Evolutionary conservation across 2,797 vertebrate genomes (phyloP).

Genomic region (Hippocampus kuda): DNA sequence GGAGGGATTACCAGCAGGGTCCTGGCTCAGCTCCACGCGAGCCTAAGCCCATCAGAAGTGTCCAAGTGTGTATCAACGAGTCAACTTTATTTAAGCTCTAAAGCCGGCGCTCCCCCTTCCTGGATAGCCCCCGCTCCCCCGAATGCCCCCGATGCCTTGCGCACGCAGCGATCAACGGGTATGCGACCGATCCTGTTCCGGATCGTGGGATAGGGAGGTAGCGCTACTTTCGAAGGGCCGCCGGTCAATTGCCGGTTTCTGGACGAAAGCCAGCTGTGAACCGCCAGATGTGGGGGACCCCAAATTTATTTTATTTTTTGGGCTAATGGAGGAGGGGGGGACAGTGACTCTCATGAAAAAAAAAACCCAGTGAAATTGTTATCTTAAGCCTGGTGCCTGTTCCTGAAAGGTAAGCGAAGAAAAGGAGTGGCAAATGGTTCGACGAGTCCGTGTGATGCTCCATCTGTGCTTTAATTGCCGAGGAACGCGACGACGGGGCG

Average conservation of each 20-base stretch:
- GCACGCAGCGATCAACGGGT: not conserved
- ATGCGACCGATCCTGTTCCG: not conserved
- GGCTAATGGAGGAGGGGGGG: too few relatives aligned
- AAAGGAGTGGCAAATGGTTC: not conserved
- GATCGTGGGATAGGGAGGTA: too few relatives aligned
- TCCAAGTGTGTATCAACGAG: slow-evolving; percentile 30
- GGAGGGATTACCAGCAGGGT: slow-evolving; percentile 47
- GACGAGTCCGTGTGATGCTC: not conserved
- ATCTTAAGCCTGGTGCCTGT: too few relatives aligned
- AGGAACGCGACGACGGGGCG: not conserved
- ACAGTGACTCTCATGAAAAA: too few relatives aligned
- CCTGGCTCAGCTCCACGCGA: slow-evolving; percentile 36
- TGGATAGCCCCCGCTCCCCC: slow-evolving; percentile 26
- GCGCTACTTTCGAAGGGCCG: too few relatives aligned
- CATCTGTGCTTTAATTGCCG: slow-evolving; percentile 11
- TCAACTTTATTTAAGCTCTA: slow-evolving; percentile 29
- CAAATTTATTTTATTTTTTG: too few relatives aligned
- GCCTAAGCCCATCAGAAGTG: slow-evolving; percentile 46
- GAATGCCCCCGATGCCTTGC: slow-evolving; percentile 39
- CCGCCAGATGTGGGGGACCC: too few relatives aligned
- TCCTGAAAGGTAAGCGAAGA: too few relatives aligned
- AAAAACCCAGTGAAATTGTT: too few relatives aligned
- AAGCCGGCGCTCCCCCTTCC: slow-evolving; percentile 43
- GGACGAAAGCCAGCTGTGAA: too few relatives aligned
- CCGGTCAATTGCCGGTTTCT: too few relatives aligned